Conservation (phyloP, 2,888 invertebrate species). For the Rhaphigaster nebulosa region DNA sequence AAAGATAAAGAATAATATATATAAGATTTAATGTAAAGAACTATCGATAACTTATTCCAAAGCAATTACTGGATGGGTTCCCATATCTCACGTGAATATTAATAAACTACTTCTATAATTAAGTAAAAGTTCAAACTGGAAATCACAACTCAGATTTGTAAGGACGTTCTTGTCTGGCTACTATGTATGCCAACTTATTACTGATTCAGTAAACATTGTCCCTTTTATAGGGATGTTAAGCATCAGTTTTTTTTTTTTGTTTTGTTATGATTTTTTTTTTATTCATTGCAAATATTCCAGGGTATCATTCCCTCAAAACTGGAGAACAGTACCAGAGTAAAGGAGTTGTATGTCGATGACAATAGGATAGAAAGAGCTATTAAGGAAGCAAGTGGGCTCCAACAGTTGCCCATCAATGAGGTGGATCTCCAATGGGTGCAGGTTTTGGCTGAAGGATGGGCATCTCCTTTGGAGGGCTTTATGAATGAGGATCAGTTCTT, state of each 20-base stretch:
- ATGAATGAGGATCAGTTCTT: conserved; percentile 97
- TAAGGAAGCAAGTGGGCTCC: conserved; percentile 82
- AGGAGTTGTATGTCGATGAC: conserved; percentile 86
- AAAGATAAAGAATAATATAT: too few species aligned
- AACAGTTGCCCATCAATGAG: conserved; percentile 80
- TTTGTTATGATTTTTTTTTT: not conserved
- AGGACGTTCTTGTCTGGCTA: too few species aligned
- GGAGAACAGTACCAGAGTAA: conserved; percentile 72
- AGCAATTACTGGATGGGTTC: too few species aligned
- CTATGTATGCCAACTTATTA: not conserved
- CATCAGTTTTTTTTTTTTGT: too few species aligned
- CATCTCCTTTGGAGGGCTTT: conserved; percentile 94
- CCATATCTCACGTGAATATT: not conserved
- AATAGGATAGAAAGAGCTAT: conserved; percentile 75
- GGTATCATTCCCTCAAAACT: conserved; percentile 66
- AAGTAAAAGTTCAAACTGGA: not conserved
- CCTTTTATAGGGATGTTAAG: too few species aligned
- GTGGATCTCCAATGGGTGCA: conserved; percentile 97
- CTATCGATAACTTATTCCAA: not conserved
- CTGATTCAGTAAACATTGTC: not conserved
- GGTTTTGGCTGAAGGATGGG: conserved; percentile 98
- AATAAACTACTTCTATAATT: not conserved
- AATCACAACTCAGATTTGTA: not conserved
- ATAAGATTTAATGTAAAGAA: too few species aligned
- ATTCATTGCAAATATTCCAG: too few species aligned